These are phyloP conservation scores for Cepaea nemoralis DNA, from an alignment of 1,140 invertebrate species.

Conservation along the genomic window DNA sequence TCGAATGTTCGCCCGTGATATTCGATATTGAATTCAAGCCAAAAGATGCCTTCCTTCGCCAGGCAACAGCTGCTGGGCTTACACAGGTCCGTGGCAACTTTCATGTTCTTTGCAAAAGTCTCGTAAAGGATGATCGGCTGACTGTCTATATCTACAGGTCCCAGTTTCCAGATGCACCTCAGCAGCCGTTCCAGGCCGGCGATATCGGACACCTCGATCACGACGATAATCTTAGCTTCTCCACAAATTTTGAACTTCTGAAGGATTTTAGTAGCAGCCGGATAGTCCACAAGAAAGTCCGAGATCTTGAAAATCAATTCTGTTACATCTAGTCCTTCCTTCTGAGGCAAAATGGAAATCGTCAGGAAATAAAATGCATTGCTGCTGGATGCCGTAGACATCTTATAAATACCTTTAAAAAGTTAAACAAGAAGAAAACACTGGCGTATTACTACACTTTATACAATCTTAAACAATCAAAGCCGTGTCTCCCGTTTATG, in stretches of 20 bases:
- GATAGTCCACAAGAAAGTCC: not conserved
- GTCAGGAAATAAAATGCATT: not conserved
- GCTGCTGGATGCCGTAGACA: not conserved
- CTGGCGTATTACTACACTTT: too few species aligned
- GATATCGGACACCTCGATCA: constrained; percentile 54
- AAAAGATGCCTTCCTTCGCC: constrained; percentile 49
- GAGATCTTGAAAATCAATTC: not conserved
- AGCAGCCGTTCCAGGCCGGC: constrained; percentile 55
- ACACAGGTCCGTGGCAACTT: constrained; percentile 32
- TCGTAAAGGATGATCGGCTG: constrained; percentile 50
- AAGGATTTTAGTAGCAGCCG: not conserved
- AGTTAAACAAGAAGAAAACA: too few species aligned
- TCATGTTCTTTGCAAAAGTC: constrained; percentile 48
- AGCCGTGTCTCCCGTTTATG: too few species aligned
- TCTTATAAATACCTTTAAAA: too few species aligned
- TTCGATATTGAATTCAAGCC: constrained; percentile 50
- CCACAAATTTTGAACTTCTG: not conserved
- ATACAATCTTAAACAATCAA: too few species aligned
- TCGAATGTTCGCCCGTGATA: constrained; percentile 45
- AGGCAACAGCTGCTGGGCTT: constrained; percentile 28
- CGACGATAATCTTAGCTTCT: constrained; percentile 37
- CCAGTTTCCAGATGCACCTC: constrained; percentile 50
- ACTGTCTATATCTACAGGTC: constrained; percentile 48
- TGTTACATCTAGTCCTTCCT: not conserved
- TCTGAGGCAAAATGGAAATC: not conserved